Base-by-base conservation (phyloP, 2,797 vertebrate genomes). In the Sebastiscus tertius region DNA sequence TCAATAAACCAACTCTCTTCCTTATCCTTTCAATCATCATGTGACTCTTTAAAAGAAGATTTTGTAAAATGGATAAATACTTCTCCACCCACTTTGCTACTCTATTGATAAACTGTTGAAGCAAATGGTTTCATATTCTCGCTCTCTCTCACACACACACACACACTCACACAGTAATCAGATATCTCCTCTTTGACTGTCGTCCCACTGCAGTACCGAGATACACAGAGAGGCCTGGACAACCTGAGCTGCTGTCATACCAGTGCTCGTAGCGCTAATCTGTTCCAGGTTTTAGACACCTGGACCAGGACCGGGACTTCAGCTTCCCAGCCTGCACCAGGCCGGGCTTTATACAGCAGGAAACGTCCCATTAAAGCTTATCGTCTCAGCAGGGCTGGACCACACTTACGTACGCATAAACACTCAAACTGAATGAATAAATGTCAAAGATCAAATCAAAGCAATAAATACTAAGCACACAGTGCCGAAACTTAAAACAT, bases 391-490 rank as follows among this genome's bases (percentile, higher is more conserved):
- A 93, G 93, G 89, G 81, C 82, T 83, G 63, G 89, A 94, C 90
- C 65, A 84, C 82, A 67, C 82, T 77, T 60, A 58, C 16, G 36
- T 36, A 88, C 85, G 66, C 58, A 77, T 59, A 68, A 64, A 77
- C 66, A 75, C 77, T 70, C 42, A 77, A 83, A 86, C 74, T 5
- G 10, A 86, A 73, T 24, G 80, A 90, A 79, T 74, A 87, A 75
- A 80, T 55, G 87, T 8, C 67, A 66, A 85, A 89, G 87, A 83
- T 75, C 77, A 75, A 87, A 85, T 70, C 63, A 79, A 88, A 88
- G 79, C 82, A 94, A 94, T 95, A 94, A 94, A 95, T 93, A 93
- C 72, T 22, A 75, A 94, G 93, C 94, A 94, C 94, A 95, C 92
- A 93, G 93, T 95, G 93, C 92, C 76, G 39, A 94, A 91, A 90